Evolutionary conservation across 2,113 vertebrate species (phyloP), one percentile per base, ranked within the genome.

Genomic region (Ciconia boyciana): DNA sequence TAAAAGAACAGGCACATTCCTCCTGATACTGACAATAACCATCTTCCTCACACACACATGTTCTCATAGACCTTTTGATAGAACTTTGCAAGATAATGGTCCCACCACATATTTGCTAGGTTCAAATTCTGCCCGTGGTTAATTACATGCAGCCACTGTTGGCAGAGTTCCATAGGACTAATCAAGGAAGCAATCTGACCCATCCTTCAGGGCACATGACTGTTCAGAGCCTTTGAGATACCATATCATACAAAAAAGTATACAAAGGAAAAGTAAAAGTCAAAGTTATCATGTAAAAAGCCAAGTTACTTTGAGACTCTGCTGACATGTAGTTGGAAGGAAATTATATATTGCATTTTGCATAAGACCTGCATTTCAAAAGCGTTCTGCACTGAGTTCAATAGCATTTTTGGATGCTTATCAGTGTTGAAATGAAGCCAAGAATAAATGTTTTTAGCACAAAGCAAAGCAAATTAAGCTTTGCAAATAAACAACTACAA

Each of bases 381-480:
- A 92, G 81, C 69, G 39, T 58, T 52, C n/a, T 34, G 25, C 60
- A 26, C 7, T 9, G 36, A 83, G 49, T 58, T 94, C 70, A 74
- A 2, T 5, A 74, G 57, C 61, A 51, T 69, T 85, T 87, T 55
- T 87, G 54, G 66, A 66, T 74, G 24, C 64, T 76, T 81, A 60
- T 85, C 58, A 44, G 51, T 41, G 82, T 77, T 88, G 87, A 95
- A 88, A 88, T 85, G 32, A 77, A 89, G 87, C 74, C 81, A 89
- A 82, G 26, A 87, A 70, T 57, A 87, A 94, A 93, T 64, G 71
- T 83, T 91, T 94, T 83, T 74, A 89, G 68, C 43, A 66, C 74
- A 95, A 94, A 60, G 74, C 46, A 91, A 91, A 91, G 66, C 43
- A 96, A 91, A 91, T 88, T 70, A 81, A 70, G 79, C 64, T 93